phyloP scores from a whole-genome alignment of 2,888 invertebrate genomes.

The Omphaloscelis lunosa region DNA sequence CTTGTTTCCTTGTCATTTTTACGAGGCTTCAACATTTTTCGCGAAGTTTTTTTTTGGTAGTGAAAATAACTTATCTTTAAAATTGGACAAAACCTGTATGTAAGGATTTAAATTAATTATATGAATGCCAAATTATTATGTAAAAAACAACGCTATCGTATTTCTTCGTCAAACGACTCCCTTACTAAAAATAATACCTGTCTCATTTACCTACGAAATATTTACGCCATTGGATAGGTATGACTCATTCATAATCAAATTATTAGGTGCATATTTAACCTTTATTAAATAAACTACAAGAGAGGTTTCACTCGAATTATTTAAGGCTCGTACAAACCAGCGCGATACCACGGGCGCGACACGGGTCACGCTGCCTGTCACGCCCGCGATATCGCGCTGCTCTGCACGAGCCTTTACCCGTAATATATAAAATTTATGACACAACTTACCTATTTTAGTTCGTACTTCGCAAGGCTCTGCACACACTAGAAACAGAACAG shows the following conservation, averaged over 20 bases:
- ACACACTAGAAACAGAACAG: background rate
- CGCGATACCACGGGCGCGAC: too few species aligned
- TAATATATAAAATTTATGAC: constrained; percentile 16
- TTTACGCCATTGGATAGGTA: background rate
- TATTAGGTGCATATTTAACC: background rate
- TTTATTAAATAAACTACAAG: constrained; percentile 2
- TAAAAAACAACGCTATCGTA: background rate
- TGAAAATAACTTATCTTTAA: background rate
- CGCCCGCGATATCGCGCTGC: too few species aligned
- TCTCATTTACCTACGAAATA: constrained; percentile 3
- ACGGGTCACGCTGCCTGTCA: too few species aligned
- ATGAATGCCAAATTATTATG: background rate
- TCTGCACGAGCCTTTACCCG: too few species aligned
- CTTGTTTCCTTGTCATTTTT: background rate
- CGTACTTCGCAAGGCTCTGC: background rate
- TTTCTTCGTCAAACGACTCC: background rate
- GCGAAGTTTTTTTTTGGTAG: background rate
- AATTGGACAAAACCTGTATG: background rate
- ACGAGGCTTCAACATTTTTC: background rate
- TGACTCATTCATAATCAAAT: background rate
- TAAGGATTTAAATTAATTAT: background rate
- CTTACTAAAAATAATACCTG: background rate
- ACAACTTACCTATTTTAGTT: constrained; percentile 3
- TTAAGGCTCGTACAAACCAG: too few species aligned
- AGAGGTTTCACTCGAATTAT: constrained; percentile 11